phyloP scores from a whole-genome alignment of 2,888 invertebrate genomes.

The Dynastes maya region DNA sequence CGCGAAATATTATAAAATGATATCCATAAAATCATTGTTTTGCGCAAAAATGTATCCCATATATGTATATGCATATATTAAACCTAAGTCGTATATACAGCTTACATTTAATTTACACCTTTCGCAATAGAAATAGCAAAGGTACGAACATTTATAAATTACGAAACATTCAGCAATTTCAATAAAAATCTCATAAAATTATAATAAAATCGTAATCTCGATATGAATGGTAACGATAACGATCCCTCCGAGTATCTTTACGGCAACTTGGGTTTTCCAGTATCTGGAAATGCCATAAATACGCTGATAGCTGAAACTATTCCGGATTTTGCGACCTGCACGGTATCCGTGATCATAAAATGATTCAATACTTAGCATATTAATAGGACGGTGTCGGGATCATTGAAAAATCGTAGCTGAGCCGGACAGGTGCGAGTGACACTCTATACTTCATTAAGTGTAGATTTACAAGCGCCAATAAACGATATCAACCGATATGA shows the following conservation, averaged over 20 bases:
- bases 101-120: slow-evolving; percentile 22
- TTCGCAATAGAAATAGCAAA: slow-evolving; percentile 42
- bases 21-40: too few relatives aligned
- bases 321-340: slow-evolving; percentile 36
- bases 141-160: slow-evolving; percentile 42
- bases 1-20: too few relatives aligned
- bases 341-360: slow-evolving; percentile 31
- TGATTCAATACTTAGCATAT: slow-evolving; percentile 45
- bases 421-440: slow-evolving; percentile 67
- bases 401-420: slow-evolving; percentile 49
- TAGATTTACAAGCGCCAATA: slow-evolving; percentile 69
- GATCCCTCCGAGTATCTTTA: slow-evolving; percentile 46
- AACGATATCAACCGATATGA: slow-evolving; percentile 68
- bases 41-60: too few relatives aligned
- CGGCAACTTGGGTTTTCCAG: slow-evolving; percentile 31
- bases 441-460: slow-evolving; percentile 68
- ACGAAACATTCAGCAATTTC: slow-evolving; percentile 48
- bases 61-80: too few relatives aligned
- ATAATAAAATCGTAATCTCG: slow-evolving; percentile 51
- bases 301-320: slow-evolving; percentile 31
- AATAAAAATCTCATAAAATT: slow-evolving; percentile 52
- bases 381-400: slow-evolving; percentile 41
- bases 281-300: slow-evolving; percentile 39
- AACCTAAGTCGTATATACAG: too few relatives aligned
- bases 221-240: slow-evolving; percentile 48